Evolutionary conservation across 2,113 vertebrate genomes (phyloP), one percentile per base, ranked within the genome.

Genomic region (Beaufortia kweichowensis): DNA sequence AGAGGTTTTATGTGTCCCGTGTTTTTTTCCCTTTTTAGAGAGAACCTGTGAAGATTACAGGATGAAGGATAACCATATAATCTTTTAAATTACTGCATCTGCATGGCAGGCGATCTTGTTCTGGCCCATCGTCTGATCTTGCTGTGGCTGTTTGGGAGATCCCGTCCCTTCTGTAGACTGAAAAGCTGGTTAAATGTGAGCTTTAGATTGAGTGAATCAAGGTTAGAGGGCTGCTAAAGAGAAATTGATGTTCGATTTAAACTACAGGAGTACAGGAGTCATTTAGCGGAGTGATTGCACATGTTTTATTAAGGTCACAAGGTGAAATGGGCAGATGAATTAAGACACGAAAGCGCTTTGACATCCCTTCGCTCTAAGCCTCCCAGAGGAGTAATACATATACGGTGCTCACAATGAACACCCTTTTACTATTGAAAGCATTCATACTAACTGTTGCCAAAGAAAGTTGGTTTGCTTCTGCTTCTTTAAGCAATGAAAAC

Each of bases 31-130:
- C 56, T 15, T 69, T 75, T 80, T 85, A 84, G 84, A 85, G 78
- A 84, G 79, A 75, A 76, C 78, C 7, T 75, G 61, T 73, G 75
- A 81, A 88, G 86, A 88, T 88, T 87, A 89, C 84, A 89, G 85
- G 88, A 88, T 80, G 68, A 81, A 77, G 72, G 79, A 80, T 84
- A 84, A 86, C 81, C 81, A 66, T 85, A 68, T 87, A 87, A 88
- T 89, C 86, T 90, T 85, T 89, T 82, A 81, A 74, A 84, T 75
- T 48, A 87, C 85, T 84, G 85, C 80, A 87, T 88, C 78, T 87
- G 84, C 82, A 75, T 80, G 79, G 53, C 83, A 83, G 81, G 82
- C 76, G 70, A 70, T 63, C 79, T 81, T 83, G 81, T 79, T 80
- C 77, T 79, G 81, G 21, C 21, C 81, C 41, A 75, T 68, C 71